These are phyloP conservation scores for Mystacornis crossleyi DNA, from an alignment of 2,113 vertebrate genomes.

Conservation along the genomic window DNA sequence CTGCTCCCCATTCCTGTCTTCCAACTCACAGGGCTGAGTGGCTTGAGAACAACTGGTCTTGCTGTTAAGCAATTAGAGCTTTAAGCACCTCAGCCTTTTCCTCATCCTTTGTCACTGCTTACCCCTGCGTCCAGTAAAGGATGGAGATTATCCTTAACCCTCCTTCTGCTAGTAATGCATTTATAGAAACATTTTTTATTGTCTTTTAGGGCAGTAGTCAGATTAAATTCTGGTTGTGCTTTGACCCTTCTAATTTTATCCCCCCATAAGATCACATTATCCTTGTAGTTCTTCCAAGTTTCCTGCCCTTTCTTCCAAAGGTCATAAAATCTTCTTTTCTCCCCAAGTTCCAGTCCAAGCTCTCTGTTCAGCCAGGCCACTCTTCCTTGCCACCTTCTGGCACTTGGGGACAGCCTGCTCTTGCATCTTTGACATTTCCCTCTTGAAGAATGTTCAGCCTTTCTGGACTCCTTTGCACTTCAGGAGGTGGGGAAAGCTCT, in stretches of 20 bases:
- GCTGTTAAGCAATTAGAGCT: background rate
- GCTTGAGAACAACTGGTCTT: background rate
- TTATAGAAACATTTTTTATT: background rate
- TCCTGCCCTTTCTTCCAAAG: background rate
- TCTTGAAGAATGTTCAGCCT: background rate
- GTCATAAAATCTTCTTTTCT: background rate
- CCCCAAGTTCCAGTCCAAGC: background rate
- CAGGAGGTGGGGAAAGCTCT: background rate
- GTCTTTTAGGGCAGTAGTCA: background rate
- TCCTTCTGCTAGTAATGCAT: background rate
- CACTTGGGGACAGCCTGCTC: background rate
- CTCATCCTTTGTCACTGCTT: background rate
- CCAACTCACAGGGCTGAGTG: background rate
- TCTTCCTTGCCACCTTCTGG: background rate
- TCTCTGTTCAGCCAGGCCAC: background rate
- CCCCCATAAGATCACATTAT: background rate
- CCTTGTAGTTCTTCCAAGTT: background rate
- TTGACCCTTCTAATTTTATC: background rate
- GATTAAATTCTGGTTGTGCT: background rate
- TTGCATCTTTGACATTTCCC: background rate
- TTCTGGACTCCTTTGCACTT: background rate
- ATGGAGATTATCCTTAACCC: background rate
- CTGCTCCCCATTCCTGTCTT: background rate
- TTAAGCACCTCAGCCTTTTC: background rate
- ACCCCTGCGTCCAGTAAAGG: background rate